Base-by-base conservation (phyloP, 2,888 invertebrate species). In the Gisinianus flammeolus region DNA sequence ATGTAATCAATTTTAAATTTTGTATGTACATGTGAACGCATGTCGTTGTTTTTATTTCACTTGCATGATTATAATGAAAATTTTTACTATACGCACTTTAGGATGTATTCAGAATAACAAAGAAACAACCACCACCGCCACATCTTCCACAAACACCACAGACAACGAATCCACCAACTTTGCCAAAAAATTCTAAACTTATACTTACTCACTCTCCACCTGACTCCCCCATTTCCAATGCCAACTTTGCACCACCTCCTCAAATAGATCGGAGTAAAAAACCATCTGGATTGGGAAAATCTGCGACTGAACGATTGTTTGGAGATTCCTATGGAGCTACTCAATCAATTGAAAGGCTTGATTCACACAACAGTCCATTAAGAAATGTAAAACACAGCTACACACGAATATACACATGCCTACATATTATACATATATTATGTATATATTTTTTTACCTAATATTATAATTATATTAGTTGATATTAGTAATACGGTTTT, bases 251-350 rank as follows among this genome's bases (percentile, higher is more conserved):
- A 52, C 81, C 95, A 79, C 96, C 96, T 0, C 96, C 96, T 0
- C 90, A 94, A 76, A 91, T 95, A 28, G 92, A 94, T 87, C 89
- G 94, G 33, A 92, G 91, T 78, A 91, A 89, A 2, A 93, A 96
- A 85, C 96, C 96, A 8, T 85, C n/a, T 66, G 77, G 77, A 8
- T 24, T 72, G n/a, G 16, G 22, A 6, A 77, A 91, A 81, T 89
- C 90, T 70, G 93, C 93, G 0, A 93, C 93, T 85, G 93, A 93
- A 86, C 89, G 93, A 72, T 87, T 93, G 3, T 93, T 93, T 86
- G 93, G 91, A 62, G 88, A 88, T 77, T 86, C 87, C 69, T 85
- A 87, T 66, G 85, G 86, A n/a, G 90, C 80, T 79, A 28, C 82
- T 82, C 56, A 12, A 62, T 62, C 62, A 24, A 24, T 19, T 6